Evolutionary conservation across 1,140 invertebrate species (phyloP).

Genomic region (Eulimnadia texana): DNA sequence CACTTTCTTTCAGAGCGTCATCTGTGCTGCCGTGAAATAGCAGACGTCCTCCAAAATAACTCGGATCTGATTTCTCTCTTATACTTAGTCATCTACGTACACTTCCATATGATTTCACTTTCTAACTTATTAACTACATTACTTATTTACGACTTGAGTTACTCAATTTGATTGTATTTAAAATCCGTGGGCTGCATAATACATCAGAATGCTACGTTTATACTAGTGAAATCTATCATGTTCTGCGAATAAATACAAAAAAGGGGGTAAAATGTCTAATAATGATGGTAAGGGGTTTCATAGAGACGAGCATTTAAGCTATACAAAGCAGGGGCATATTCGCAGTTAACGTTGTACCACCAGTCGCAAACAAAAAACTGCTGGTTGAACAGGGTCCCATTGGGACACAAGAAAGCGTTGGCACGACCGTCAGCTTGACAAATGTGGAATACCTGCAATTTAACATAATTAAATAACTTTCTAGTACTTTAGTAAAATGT

Average conservation of each 20-base stretch:
- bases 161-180: no score
- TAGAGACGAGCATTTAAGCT: conserved; percentile 26
- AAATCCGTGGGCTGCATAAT: no score
- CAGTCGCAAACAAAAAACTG: conserved; percentile 41
- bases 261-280: background rate
- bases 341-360: conserved; percentile 40
- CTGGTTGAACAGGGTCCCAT: conserved; percentile 42
- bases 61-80: background rate
- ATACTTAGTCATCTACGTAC: no score
- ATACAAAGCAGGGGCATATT: conserved; percentile 30
- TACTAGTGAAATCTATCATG: no score
- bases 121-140: no score
- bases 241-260: background rate
- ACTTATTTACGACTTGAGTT: no score
- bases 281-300: background rate
- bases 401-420: conserved; percentile 38
- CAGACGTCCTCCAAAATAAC: background rate
- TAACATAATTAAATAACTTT: background rate
- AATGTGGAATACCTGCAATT: conserved; percentile 37
- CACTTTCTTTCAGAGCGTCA: background rate
- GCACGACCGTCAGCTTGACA: conserved; percentile 37
- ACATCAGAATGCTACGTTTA: no score
- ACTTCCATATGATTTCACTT: no score
- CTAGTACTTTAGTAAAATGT: background rate
- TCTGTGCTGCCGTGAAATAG: background rate